Conservation (phyloP, 2,113 vertebrate species). For the Aegithalos caudatus region DNA sequence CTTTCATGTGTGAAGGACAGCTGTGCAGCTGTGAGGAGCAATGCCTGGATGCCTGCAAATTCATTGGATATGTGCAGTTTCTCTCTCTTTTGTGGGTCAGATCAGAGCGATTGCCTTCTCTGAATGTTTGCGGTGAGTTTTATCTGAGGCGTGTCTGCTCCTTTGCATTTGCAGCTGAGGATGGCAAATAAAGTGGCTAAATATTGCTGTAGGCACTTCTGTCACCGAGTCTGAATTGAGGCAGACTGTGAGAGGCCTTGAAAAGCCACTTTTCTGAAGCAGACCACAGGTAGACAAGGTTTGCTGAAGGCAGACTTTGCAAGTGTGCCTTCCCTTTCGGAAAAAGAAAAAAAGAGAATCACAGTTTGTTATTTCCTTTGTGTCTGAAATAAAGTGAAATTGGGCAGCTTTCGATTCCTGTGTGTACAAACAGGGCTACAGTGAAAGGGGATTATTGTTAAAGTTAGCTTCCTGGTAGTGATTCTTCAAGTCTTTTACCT, state of each 20-base stretch:
- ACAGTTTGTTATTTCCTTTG: neutral
- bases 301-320: neutral
- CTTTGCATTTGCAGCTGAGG: neutral
- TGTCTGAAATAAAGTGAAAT: neutral
- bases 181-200: constrained; percentile 5
- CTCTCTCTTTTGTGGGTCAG: constrained; percentile 6
- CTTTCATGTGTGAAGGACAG: constrained; percentile 58
- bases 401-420: neutral
- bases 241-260: neutral
- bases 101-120: constrained; percentile 17
- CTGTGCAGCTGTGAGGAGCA: neutral
- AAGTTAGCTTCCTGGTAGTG: neutral
- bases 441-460: neutral
- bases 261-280: neutral
- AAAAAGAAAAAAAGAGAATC: neutral
- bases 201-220: neutral
- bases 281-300: neutral
- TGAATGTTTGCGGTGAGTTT: constrained; percentile 3
- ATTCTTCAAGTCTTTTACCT: neutral
- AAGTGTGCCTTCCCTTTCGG: neutral
- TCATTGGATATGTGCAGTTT: neutral
- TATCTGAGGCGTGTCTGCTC: neutral
- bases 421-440: neutral
- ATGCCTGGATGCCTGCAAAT: neutral
- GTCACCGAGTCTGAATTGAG: neutral